Base-by-base conservation (phyloP, 2,113 vertebrate genomes). In the Vidua chalybeata region DNA sequence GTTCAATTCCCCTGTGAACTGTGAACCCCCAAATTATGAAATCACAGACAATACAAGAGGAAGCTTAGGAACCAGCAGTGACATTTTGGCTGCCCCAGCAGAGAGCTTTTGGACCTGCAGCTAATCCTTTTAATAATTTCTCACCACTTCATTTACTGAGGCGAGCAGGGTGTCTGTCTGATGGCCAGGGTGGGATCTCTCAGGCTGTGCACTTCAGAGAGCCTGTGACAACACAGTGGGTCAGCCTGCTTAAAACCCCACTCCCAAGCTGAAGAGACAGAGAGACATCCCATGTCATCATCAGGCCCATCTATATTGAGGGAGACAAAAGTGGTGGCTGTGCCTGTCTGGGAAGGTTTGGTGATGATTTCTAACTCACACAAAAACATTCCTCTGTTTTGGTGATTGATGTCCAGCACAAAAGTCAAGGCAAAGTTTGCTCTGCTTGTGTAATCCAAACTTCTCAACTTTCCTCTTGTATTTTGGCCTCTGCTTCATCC, bases 71-170 rank as follows among this genome's bases (percentile, higher is more conserved):
- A 75, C 45, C 27, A 75, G 41, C 20, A 71, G 67, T 8, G 8
- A 49, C 30, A 55, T 84, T 84, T 92, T 79, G 89, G 66, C 89
- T 82, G 87, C 73, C 68, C 74, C 69, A 72, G 58, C 78, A 92
- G 83, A 78, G 52, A 54, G 26, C 16, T 55, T 73, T 87, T 76
- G 35, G 64, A 91, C 54, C 74, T 87, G 76, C 76, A 88, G 76
- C 18, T 95, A 97, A 94, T 94, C 89, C 61, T 82, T 52, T 91
- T 64, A 85, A 92, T 76, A 79, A 95, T 76, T 86, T 93, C 80
- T 89, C 84, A 84, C 56, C 46, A 51, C 67, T 92, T 89, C 83
- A 75, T 75, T 69, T 55, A 67, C 73, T 90, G 93, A 90, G 0
- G 0, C 0, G 1, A 93, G 88, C 52, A 58, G 51, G 55, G 43